Base-by-base conservation (phyloP, 1,140 invertebrate genomes). In the Vollenhovia emeryi region DNA sequence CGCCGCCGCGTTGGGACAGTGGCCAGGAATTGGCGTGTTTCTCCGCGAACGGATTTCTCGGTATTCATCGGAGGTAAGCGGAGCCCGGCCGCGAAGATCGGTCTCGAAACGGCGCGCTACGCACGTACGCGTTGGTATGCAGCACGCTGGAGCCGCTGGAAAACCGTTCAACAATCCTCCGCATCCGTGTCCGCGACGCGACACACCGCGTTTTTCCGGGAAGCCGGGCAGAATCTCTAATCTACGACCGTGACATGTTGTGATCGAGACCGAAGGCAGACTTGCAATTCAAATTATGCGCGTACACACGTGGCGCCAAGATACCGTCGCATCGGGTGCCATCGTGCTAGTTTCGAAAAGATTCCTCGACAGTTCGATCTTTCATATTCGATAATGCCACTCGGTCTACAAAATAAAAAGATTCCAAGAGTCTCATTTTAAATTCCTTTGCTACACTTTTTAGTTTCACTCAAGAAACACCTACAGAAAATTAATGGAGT, bases 191-290 rank as follows among this genome's bases (percentile, higher is more conserved):
- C 45, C 78, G 85, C 79, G 78, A 55, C 68, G 36, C 68, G 68
- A 30, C 50, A 30, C 50, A 52, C 43, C 59, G 69, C 60, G 60
- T 33, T 82, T 82, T 89, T 89, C 87, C 75, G 21, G 30, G 83
- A 89, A 89, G 43, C 68, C 83, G 68, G 76, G 36, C 62, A 57
- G 69, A 89, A 89, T 89, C 87, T 89, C 75, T 88, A 88, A 86
- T 89, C 86, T 48, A 69, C 27, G 62, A 84, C 66, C 30, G 83
- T 71, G 86, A 48, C 60, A 66, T 59, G 84, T 73, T 36, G n/a
- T n/a, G n/a, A 71, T 48, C 69, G 18, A 57, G 78, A 71, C 66
- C 36, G 64, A 43, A 55, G 64, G 66, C 64, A 27, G 48, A 55
- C 33, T 30, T 30, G 66, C 66, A 69, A 69, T 68, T 62, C 18